These are phyloP conservation scores for Taurulus bubalis DNA, from an alignment of 2,113 vertebrate genomes.

Conservation along the genomic window DNA sequence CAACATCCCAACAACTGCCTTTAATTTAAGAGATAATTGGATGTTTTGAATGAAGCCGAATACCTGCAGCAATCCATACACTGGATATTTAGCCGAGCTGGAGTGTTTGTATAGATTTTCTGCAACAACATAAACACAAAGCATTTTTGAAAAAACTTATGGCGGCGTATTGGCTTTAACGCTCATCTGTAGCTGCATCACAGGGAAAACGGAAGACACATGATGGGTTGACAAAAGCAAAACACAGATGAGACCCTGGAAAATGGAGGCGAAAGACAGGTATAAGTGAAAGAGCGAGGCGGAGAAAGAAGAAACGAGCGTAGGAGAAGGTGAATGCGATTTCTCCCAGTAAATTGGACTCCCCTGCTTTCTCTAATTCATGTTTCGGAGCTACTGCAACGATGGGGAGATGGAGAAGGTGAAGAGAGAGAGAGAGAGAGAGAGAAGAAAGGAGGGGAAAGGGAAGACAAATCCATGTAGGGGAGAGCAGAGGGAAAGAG, in stretches of 20 bases:
- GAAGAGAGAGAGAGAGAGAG: conserved; percentile 50
- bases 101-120: conserved; percentile 14
- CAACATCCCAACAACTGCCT: conserved; percentile 16
- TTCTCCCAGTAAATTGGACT: conserved; percentile 88
- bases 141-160: neutral
- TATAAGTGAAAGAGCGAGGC: conserved; percentile 52
- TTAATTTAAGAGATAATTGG: conserved; percentile 13
- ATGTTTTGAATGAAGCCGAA: conserved; percentile 17
- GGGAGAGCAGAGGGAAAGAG: conserved; percentile 89
- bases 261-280: conserved; percentile 58
- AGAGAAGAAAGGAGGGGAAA: conserved; percentile 73
- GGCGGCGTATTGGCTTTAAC: neutral
- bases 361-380: conserved; percentile 92
- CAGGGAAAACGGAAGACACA: conserved; percentile 23
- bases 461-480: conserved; percentile 90
- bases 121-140: conserved; percentile 16
- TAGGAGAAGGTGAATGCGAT: conserved; percentile 82
- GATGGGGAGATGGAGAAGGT: conserved; percentile 84
- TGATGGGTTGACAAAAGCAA: conserved; percentile 57
- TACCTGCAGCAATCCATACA: conserved; percentile 22
- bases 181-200: neutral
- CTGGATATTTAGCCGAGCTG: conserved; percentile 2
- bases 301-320: conserved; percentile 63
- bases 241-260: conserved; percentile 45
- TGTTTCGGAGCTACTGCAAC: conserved; percentile 86